Conservation (phyloP, 2,113 vertebrate genomes). For the Leucoraja erinaceus region DNA sequence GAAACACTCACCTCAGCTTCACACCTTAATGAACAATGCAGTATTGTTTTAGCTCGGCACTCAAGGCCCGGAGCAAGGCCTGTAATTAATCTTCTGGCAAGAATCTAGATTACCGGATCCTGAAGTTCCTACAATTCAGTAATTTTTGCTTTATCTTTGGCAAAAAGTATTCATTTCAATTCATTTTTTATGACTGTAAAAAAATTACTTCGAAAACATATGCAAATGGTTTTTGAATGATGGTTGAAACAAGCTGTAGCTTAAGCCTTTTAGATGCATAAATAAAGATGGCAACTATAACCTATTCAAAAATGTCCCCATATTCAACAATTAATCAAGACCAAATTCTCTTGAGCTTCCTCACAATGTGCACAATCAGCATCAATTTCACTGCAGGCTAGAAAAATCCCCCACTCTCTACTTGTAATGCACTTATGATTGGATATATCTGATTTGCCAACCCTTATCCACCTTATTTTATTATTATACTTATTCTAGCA, state of each 20-base stretch:
- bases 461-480: neutral
- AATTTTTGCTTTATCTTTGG: neutral
- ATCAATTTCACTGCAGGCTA: neutral
- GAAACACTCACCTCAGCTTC: neutral
- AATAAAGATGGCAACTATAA: neutral
- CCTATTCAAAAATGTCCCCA: neutral
- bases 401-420: neutral
- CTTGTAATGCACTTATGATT: neutral
- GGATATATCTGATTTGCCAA: neutral
- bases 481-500: no score
- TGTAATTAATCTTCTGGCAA: neutral
- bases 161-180: neutral
- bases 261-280: neutral
- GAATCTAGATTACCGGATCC: neutral
- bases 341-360: neutral
- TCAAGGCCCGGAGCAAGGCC: neutral
- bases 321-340: conserved; percentile 13
- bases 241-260: neutral
- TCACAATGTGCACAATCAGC: conserved; percentile 9
- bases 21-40: neutral
- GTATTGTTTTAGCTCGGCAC: neutral
- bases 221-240: neutral
- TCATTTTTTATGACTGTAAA: neutral
- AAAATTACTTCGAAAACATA: neutral
- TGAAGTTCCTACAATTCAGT: neutral